phyloP scores from a whole-genome alignment of 1,140 invertebrate species.

The Camponotus pennsylvanicus region DNA sequence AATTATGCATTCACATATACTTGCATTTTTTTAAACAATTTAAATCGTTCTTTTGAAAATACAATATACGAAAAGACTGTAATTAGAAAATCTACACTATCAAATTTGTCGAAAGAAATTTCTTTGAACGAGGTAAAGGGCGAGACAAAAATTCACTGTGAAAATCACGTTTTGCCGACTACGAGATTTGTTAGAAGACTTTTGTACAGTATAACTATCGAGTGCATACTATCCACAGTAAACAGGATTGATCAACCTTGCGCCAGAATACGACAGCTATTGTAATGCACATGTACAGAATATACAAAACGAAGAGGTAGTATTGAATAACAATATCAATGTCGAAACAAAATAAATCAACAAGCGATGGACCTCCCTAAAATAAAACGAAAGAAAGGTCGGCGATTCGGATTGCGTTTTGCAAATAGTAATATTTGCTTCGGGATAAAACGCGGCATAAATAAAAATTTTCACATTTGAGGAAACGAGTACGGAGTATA shows the following conservation, averaged over 20 bases:
- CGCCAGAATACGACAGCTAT: constrained; percentile 50
- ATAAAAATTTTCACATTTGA: constrained; percentile 40
- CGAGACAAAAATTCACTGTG: background rate
- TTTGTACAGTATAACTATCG: background rate
- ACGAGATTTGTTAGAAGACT: constrained; percentile 21
- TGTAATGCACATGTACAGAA: constrained; percentile 59
- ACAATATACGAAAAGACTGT: background rate
- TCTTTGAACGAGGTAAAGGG: background rate
- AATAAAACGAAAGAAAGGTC: constrained; percentile 5
- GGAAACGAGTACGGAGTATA: constrained; percentile 18
- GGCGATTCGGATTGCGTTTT: constrained; percentile 6
- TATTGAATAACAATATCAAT: constrained; percentile 46
- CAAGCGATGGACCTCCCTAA: background rate
- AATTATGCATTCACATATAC: background rate
- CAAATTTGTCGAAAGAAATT: background rate
- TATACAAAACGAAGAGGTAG: constrained; percentile 38
- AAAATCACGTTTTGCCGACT: constrained; percentile 22
- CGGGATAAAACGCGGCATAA: constrained; percentile 11
- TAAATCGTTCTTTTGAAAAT: constrained; percentile 1
- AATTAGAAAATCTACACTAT: background rate
- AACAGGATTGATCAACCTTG: constrained; percentile 50
- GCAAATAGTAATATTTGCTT: constrained; percentile 17
- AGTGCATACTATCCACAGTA: constrained; percentile 41
- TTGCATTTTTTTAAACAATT: background rate
- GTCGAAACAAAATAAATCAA: constrained; percentile 34